phyloP scores from a whole-genome alignment of 2,888 invertebrate species.

The Drosophila mettleri region DNA sequence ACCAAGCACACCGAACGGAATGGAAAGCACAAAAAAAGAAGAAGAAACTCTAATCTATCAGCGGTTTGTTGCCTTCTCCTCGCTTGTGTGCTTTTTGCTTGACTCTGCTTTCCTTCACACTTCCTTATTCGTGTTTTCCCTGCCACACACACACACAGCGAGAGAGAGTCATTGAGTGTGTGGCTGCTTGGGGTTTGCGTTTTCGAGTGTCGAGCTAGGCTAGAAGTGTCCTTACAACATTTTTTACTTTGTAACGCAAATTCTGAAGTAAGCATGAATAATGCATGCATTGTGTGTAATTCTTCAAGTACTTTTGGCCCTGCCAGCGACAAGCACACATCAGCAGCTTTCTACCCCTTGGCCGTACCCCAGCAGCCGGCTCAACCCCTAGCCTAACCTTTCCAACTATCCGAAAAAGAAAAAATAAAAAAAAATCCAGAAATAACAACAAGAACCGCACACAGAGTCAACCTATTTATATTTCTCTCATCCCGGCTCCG shows the following conservation, averaged over 20 bases:
- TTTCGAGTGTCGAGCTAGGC: constrained; percentile 53
- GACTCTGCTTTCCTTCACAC: constrained; percentile 58
- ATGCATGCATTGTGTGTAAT: constrained; percentile 79
- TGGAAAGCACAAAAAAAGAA: too few relatives aligned
- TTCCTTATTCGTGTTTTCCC: constrained; percentile 57
- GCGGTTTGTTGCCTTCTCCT: constrained; percentile 37
- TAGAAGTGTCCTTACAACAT: constrained; percentile 75
- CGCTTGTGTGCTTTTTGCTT: constrained; percentile 38
- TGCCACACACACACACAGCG: constrained; percentile 20
- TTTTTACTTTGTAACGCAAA: constrained; percentile 79
- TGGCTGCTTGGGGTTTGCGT: constrained; percentile 7
- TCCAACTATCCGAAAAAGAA: background rate
- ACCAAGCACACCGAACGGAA: constrained; percentile 12
- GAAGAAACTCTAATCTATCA: constrained; percentile 71
- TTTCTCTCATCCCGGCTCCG: constrained; percentile 32
- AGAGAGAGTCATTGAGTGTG: constrained; percentile 14
- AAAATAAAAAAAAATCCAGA: background rate
- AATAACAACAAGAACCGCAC: constrained; percentile 23
- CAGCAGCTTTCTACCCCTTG: constrained; percentile 26
- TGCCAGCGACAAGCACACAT: constrained; percentile 75
- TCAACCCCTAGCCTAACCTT: constrained; percentile 1
- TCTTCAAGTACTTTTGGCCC: constrained; percentile 77
- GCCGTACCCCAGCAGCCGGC: background rate
- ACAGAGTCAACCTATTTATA: constrained; percentile 70
- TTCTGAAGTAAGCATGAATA: constrained; percentile 79